These are phyloP conservation scores for Montipora efflorescens DNA, from an alignment of 64 coral and sea anemone species.

Conservation along the genomic window DNA sequence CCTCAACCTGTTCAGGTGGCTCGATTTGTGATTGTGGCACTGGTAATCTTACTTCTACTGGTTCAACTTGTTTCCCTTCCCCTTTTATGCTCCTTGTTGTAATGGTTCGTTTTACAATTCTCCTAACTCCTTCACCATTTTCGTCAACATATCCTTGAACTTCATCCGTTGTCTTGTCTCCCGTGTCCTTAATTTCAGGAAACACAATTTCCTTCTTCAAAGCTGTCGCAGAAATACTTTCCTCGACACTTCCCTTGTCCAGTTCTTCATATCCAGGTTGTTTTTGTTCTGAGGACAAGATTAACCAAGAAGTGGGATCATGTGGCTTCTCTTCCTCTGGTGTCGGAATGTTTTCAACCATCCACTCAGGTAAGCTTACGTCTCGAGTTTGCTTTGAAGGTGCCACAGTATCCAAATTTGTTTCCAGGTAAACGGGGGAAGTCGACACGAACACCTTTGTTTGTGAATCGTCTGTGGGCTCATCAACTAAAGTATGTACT, in stretches of 20 bases:
- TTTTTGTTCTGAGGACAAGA: background rate
- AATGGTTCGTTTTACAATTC: slow-evolving; percentile 45
- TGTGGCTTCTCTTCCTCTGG: background rate
- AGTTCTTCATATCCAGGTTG: background rate
- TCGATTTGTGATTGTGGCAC: background rate
- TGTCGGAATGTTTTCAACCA: background rate
- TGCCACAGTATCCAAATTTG: background rate
- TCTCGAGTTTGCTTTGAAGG: slow-evolving; percentile 1
- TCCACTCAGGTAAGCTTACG: slow-evolving; percentile 13
- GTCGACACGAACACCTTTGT: background rate
- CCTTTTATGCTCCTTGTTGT: slow-evolving; percentile 31
- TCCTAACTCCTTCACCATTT: slow-evolving; percentile 48
- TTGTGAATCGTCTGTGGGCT: background rate
- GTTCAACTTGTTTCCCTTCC: background rate
- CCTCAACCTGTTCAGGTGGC: slow-evolving; percentile 22
- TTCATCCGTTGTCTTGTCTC: background rate
- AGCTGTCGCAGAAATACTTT: background rate
- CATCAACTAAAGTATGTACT: background rate
- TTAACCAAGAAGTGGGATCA: background rate
- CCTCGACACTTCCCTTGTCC: background rate
- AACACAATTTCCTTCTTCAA: slow-evolving; percentile 25
- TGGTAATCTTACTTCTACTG: background rate
- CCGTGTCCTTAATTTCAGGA: slow-evolving; percentile 17
- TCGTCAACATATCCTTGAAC: slow-evolving; percentile 66
- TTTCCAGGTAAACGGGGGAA: slow-evolving; percentile 4